Conservation (phyloP, 2,888 invertebrate genomes). For the Scaptomyza caliginosa region DNA sequence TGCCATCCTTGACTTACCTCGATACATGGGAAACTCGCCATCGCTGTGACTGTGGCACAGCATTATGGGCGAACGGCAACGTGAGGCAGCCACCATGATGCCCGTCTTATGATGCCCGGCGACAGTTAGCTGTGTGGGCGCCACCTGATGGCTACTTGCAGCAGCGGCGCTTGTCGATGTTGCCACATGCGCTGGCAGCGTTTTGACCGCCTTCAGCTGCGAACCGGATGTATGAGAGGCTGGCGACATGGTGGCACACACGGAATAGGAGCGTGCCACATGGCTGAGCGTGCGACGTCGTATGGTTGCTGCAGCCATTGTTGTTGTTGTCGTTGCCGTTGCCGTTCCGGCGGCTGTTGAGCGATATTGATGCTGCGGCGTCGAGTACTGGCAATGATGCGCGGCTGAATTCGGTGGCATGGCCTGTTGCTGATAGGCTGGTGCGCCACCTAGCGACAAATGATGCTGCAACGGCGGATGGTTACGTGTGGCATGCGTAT, state of each 20-base stretch:
- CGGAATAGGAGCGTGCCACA: conserved; percentile 81
- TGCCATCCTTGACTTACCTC: conserved; percentile 87
- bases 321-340: conserved; percentile 42
- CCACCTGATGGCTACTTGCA: conserved; percentile 12
- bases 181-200: conserved; percentile 39
- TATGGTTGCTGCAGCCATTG: conserved; percentile 72
- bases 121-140: conserved; percentile 59
- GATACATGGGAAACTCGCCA: conserved; percentile 92
- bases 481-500: conserved; percentile 22
- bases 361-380: conserved; percentile 76
- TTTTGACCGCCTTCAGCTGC: conserved; percentile 30
- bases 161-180: conserved; percentile 16
- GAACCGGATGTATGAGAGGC: conserved; percentile 17
- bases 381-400: conserved; percentile 72
- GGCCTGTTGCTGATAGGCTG: conserved; percentile 52
- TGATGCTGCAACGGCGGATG: conserved; percentile 81
- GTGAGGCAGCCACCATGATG: conserved; percentile 84
- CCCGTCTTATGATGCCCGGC: conserved; percentile 69
- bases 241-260: conserved; percentile 67
- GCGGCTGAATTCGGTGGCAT: conserved; percentile 11
- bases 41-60: conserved; percentile 94
- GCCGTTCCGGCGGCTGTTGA: conserved; percentile 26
- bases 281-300: conserved; percentile 80
- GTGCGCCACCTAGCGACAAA: conserved; percentile 84
- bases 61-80: conserved; percentile 91